A percentile compares a stretch with the other conserved stretches of the same genome.
phyloP scores from a whole-genome alignment of 2,888 invertebrate genomes.

The Ormyrus rosae region DNA sequence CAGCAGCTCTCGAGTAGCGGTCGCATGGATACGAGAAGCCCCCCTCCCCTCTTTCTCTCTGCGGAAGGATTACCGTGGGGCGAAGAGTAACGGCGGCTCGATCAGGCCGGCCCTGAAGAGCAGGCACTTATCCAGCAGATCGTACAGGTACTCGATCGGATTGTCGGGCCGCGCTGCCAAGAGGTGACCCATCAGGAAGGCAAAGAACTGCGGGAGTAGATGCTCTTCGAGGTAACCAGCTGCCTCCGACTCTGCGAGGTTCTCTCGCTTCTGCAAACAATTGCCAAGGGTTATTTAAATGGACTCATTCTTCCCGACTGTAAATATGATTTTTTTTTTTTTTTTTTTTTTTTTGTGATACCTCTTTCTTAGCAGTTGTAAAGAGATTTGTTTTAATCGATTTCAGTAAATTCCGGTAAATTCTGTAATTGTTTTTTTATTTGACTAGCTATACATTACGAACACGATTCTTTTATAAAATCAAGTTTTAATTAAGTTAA shows the following conservation, averaged over 20 bases:
- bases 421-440: no score
- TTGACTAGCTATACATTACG: no score
- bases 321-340: no score
- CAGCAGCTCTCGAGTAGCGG: background rate
- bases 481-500: no score
- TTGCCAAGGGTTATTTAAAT: no score
- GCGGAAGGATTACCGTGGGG: constrained; percentile 60
- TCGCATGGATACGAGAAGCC: background rate
- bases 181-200: constrained; percentile 76
- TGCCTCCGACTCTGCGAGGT: constrained; percentile 70
- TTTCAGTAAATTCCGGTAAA: no score
- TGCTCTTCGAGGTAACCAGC: constrained; percentile 73
- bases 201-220: constrained; percentile 75
- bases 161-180: constrained; percentile 73
- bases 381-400: no score
- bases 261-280: background rate
- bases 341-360: no score
- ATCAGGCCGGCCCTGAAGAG: constrained; percentile 75
- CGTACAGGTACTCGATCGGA: constrained; percentile 75
- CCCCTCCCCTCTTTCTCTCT: constrained; percentile 36
- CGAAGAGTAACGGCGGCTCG: constrained; percentile 76
- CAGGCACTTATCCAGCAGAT: constrained; percentile 75
- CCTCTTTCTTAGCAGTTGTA: no score
- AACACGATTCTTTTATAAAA: no score
- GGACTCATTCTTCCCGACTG: no score